Evolutionary conservation across 1,140 invertebrate species (phyloP), one percentile per base, ranked within the genome.

Genomic region (Stenopsyche tienmushanensis): DNA sequence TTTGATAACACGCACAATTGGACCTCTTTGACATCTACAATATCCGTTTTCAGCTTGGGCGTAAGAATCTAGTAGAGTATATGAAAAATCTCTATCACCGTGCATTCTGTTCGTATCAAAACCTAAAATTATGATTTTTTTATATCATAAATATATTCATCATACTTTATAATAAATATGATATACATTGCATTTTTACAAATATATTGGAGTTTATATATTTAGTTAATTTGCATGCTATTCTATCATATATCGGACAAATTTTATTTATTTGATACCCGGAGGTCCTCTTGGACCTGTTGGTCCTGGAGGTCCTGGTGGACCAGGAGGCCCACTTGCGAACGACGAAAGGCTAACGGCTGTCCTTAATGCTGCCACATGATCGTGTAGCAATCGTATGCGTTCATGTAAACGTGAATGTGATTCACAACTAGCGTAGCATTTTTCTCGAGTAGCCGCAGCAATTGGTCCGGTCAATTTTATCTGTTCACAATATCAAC

Each of bases 381-480:
- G 78, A 65, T 87, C 85, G 60, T 78, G 81, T 15, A 88, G 74
- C 18, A 74, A 76, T 64, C 79, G 80, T 17, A 86, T 74, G 67
- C 83, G 83, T n/a, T 82, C 77, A 23, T 84, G 79, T 18, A 88
- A 71, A 72, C 80, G 77, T 9, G 77, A 73, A 0, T 86, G 80
- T 0, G 82, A 82, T 55, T 86, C 84, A 71, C 86, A 87, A 3
- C 80, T 81, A 2, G 85, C 83, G 71, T 80, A 84, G 70, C 86
- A 87, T 20, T 78, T 81, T 77, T 69, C 75, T 60, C 71, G 78
- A 74, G 41, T 73, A 68, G 72, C 75, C 76, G 74, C 71, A 77
- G 80, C 80, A 79, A 53, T 64, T 52, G 49, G 21, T 55, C 70
- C 71, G 13, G 44, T 60, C 10, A 55, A 39, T 18, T 66, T 64